Conservation (phyloP, 2,888 invertebrate species). For the Mechanitis mazaeus region DNA sequence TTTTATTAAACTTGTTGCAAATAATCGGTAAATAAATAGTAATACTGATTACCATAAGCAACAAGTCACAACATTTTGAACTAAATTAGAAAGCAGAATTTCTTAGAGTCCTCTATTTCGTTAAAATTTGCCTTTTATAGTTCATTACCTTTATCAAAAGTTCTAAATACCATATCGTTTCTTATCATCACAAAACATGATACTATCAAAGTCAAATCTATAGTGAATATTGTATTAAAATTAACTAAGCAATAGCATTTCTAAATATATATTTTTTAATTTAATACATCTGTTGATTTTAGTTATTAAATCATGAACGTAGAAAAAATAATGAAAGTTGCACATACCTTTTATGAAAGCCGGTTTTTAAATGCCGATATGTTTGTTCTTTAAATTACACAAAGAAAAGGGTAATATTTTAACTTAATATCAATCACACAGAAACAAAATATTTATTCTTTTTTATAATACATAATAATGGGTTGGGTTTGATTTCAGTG, state of each 20-base stretch:
- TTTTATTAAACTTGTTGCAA: too few species aligned
- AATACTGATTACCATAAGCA: too few species aligned
- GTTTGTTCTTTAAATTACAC: neutral
- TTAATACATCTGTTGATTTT: too few species aligned
- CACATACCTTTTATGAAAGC: conserved; percentile 17
- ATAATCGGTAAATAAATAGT: too few species aligned
- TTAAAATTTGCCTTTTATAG: too few species aligned
- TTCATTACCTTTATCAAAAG: neutral
- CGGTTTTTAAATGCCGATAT: conserved; percentile 10
- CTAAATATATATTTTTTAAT: too few species aligned
- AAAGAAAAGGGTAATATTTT: neutral
- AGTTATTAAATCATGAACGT: too few species aligned
- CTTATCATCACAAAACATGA: conserved; percentile 2
- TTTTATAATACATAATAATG: conserved; percentile 3
- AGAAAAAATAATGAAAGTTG: conserved; percentile 1
- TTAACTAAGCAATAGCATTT: too few species aligned
- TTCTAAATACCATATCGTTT: neutral
- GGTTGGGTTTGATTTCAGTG: conserved; percentile 12
- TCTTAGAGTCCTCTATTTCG: too few species aligned
- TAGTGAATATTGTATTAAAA: too few species aligned
- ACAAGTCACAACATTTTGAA: too few species aligned
- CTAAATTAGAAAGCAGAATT: too few species aligned
- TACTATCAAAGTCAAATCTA: neutral
- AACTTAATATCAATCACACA: neutral
- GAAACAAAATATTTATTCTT: neutral